These are phyloP conservation scores for Platerodrilus igneus DNA, from an alignment of 2,888 invertebrate genomes.

Conservation along the genomic window DNA sequence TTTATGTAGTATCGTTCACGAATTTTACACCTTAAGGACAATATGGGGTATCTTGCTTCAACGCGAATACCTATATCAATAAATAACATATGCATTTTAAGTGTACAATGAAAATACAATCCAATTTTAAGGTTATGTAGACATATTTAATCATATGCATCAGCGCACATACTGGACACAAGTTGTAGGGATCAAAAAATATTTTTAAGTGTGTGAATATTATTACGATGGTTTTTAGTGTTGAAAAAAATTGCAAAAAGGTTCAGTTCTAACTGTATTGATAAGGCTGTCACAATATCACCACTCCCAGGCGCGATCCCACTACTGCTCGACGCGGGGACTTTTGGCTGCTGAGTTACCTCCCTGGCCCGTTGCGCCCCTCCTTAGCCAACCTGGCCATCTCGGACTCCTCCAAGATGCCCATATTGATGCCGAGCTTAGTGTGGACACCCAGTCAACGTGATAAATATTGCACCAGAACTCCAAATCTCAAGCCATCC, in stretches of 20 bases:
- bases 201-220: no score
- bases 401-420: constrained; percentile 75
- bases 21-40: no score
- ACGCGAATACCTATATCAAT: no score
- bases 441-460: constrained; percentile 92
- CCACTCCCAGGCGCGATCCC: constrained; percentile 98
- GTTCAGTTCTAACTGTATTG: constrained; percentile 71
- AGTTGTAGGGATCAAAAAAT: no score
- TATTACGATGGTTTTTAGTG: no score
- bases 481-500: constrained; percentile 91
- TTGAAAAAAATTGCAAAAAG: constrained; percentile 50
- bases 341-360: constrained; percentile 99
- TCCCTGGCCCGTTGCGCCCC: constrained; percentile 98
- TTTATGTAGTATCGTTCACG: no score
- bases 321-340: constrained; percentile 97
- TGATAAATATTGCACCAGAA: constrained; percentile 60
- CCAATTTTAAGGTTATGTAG: no score
- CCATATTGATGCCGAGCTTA: constrained; percentile 98
- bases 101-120: no score
- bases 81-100: no score
- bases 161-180: no score
- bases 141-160: no score
- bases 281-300: constrained; percentile 80
- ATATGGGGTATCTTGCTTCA: no score
- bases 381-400: constrained; percentile 91